Percentiles rank a stretch among this genome's conserved stretches.
These are phyloP conservation scores for Procavia capensis DNA, from an alignment of 2,113 vertebrate genomes.

Conservation along the genomic window DNA sequence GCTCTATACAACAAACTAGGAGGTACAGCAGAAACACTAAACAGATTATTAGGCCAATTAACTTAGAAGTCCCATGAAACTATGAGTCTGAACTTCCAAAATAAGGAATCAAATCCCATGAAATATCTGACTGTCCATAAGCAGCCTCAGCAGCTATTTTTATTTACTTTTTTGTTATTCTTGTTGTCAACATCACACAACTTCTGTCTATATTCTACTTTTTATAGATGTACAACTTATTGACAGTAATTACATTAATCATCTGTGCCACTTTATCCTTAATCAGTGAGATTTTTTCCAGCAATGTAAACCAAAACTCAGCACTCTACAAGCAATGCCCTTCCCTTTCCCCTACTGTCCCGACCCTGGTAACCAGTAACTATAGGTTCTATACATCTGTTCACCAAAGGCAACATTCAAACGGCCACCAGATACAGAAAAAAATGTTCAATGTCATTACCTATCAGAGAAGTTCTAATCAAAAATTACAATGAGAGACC, in stretches of 20 bases:
- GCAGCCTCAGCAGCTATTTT: not conserved
- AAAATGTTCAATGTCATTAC: not conserved
- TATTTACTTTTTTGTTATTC: not conserved
- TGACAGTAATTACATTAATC: not conserved
- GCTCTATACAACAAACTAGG: no score
- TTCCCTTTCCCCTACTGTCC: not conserved
- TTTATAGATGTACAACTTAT: not conserved
- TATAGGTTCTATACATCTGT: not conserved
- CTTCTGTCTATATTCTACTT: not conserved
- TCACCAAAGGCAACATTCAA: not conserved
- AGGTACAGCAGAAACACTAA: not conserved
- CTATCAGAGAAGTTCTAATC: not conserved
- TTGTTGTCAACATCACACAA: not conserved
- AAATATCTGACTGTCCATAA: not conserved
- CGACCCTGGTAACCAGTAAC: not conserved
- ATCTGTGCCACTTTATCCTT: not conserved
- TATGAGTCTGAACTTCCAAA: not conserved
- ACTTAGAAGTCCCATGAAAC: not conserved
- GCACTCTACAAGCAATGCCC: not conserved
- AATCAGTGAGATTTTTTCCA: not conserved
- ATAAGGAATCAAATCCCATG: not conserved
- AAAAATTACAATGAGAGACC: not conserved
- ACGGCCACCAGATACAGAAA: not conserved
- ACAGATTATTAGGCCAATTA: not conserved
- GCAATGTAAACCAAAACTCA: not conserved